Evolutionary conservation across 2,888 invertebrate species (phyloP), one percentile per base, ranked within the genome.

Genomic region (Troilus luridus): DNA sequence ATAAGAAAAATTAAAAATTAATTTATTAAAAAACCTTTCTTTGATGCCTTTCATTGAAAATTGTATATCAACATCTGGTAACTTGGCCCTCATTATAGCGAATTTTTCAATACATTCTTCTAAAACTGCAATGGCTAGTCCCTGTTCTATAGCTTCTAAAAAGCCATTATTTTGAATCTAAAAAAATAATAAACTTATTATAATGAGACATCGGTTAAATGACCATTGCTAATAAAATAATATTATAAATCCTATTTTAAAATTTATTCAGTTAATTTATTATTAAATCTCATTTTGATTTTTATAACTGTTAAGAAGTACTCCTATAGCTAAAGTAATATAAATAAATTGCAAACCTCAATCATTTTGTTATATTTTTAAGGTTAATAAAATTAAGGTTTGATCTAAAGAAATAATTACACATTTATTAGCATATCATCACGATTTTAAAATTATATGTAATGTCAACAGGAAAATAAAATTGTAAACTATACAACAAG

Each of bases 61-160:
- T 17, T 60, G 27, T 12, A 21, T 62, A n/a, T 77, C 60, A 14
- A 85, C 90, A 14, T 62, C 54, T 14, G 81, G 90, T 56, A 85
- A 62, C 41, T 81, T 90, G 5, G 90, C 90, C 21, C 62, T 27
- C 12, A 90, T 9, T 10, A 90, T n/a, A 41, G 90, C 12, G n/a
- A 88, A 54, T 64, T 90, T 81, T n/a, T 67, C 54, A 24, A 90
- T 27, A 24, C 58, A 54, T 62, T 90, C 90, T 24, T 90, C 62
- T n/a, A 85, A 59, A 27, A 90, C 62, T 21, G 88, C 62, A 41
- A 56, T 54, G 7, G 62, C 88, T 27, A 88, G 21, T 21, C 19
- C 11, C 14, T 62, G 1, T 41, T 88, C 88, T 19, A 88, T n/a
- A 7, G 0, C 19, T 7, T 24, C 14, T 17, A 88, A 88, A 41